Percentiles rank a stretch among this genome's conserved stretches.
phyloP scores from a whole-genome alignment of 2,113 vertebrate species.

The Panthera tigris region DNA sequence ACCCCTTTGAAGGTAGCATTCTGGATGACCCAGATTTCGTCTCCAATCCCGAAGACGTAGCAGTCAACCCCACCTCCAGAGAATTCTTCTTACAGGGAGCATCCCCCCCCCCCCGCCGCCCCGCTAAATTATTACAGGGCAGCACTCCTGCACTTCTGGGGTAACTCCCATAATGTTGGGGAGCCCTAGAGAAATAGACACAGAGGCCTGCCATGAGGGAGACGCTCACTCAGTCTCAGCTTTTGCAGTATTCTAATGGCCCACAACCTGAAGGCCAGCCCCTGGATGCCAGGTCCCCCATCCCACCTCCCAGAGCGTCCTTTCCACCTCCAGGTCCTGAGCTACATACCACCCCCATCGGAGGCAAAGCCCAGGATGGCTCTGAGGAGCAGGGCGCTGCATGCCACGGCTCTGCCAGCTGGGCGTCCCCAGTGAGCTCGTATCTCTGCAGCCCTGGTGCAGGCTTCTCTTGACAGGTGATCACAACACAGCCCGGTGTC shows the following conservation, averaged over 20 bases:
- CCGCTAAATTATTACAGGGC: background rate
- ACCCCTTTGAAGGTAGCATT: background rate
- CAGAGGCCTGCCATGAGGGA: background rate
- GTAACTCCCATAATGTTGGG: background rate
- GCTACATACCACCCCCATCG: background rate
- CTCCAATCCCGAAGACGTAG: background rate
- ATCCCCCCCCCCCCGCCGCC: no score
- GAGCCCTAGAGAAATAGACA: background rate
- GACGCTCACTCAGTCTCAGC: background rate
- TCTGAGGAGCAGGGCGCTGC: background rate
- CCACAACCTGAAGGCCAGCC: background rate
- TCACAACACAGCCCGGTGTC: background rate
- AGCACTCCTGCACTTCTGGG: background rate
- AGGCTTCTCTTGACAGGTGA: background rate
- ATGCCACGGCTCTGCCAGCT: background rate
- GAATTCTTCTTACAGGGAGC: background rate
- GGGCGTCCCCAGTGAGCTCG: background rate
- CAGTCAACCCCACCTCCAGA: background rate
- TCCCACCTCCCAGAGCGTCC: background rate
- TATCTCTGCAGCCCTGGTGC: background rate
- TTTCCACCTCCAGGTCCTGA: background rate
- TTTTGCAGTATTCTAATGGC: background rate
- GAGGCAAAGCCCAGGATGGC: background rate
- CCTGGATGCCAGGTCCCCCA: background rate
- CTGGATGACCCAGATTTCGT: background rate